phyloP scores from a whole-genome alignment of 1,140 invertebrate species.

The Drosophila triauraria region DNA sequence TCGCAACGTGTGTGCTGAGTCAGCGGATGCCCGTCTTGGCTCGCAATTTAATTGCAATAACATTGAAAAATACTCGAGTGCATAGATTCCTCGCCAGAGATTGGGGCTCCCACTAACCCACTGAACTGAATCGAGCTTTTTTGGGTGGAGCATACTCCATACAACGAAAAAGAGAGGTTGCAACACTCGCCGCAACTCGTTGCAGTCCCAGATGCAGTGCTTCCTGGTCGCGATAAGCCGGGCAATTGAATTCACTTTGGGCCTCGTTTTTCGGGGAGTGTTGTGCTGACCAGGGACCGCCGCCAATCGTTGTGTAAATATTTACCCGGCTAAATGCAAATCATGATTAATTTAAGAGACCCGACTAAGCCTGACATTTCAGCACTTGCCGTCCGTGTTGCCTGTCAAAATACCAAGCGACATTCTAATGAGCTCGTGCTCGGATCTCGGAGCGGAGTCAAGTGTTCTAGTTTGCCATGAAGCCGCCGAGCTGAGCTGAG shows the following conservation, averaged over 20 bases:
- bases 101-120: slow-evolving; percentile 64
- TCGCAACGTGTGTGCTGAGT: slow-evolving; percentile 23
- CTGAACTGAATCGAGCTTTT: slow-evolving; percentile 60
- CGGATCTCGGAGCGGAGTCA: slow-evolving; percentile 23
- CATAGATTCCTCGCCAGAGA: slow-evolving; percentile 14
- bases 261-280: slow-evolving; percentile 55
- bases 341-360: slow-evolving; percentile 54
- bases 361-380: slow-evolving; percentile 41
- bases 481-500: slow-evolving; percentile 7
- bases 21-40: slow-evolving; percentile 59
- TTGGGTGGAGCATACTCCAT: slow-evolving; percentile 11
- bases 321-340: slow-evolving; percentile 52
- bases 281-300: slow-evolving; percentile 35
- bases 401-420: slow-evolving; percentile 64
- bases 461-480: slow-evolving; percentile 56
- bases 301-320: slow-evolving; percentile 67
- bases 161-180: slow-evolving; percentile 25
- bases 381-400: slow-evolving; percentile 50
- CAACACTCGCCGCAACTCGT: slow-evolving; percentile 50
- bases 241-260: slow-evolving; percentile 54
- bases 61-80: slow-evolving; percentile 48
- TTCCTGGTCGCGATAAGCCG: slow-evolving; percentile 75
- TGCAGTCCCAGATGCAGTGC: slow-evolving; percentile 46
- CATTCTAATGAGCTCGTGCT: slow-evolving; percentile 73
- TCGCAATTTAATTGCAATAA: slow-evolving; percentile 49